These are phyloP conservation scores for Calycopis cecrops DNA, from an alignment of 1,140 invertebrate species.

Conservation along the genomic window DNA sequence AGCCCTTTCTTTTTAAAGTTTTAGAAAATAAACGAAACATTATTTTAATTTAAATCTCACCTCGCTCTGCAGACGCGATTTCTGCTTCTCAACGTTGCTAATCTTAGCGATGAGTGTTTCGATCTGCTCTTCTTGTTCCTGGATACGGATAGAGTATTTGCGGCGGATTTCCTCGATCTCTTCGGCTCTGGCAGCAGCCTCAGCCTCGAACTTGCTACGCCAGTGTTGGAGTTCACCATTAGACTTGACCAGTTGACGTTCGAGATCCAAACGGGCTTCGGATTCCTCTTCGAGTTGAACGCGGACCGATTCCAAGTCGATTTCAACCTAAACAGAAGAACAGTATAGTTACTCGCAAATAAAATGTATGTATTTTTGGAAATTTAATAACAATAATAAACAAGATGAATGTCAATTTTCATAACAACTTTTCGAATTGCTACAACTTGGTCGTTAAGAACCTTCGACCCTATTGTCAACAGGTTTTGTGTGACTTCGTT, in stretches of 20 bases:
- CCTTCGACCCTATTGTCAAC: too few relatives aligned
- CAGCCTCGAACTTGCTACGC: constrained; percentile 95
- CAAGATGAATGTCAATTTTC: too few relatives aligned
- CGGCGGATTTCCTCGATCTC: constrained; percentile 95
- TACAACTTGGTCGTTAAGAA: too few relatives aligned
- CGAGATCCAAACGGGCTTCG: constrained; percentile 94
- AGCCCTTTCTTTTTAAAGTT: too few relatives aligned
- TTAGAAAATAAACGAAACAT: too few relatives aligned
- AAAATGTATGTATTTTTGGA: too few relatives aligned
- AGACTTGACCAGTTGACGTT: constrained; percentile 94
- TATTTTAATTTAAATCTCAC: constrained; percentile 42
- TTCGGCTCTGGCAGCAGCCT: constrained; percentile 91
- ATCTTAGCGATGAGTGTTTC: constrained; percentile 93
- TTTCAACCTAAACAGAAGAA: constrained; percentile 81
- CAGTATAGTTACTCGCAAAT: too few relatives aligned
- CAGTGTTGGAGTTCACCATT: constrained; percentile 92
- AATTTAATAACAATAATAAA: too few relatives aligned
- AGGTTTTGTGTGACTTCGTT: too few relatives aligned
- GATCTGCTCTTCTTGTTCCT: constrained; percentile 97
- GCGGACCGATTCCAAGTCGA: constrained; percentile 93
- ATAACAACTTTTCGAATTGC: too few relatives aligned
- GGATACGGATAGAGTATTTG: constrained; percentile 92
- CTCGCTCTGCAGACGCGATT: constrained; percentile 95
- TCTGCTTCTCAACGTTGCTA: constrained; percentile 95
- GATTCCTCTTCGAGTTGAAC: constrained; percentile 97